Evolutionary conservation across 2,113 vertebrate genomes (phyloP), one percentile per base, ranked within the genome.

Genomic region (Xiphophorus maculatus): DNA sequence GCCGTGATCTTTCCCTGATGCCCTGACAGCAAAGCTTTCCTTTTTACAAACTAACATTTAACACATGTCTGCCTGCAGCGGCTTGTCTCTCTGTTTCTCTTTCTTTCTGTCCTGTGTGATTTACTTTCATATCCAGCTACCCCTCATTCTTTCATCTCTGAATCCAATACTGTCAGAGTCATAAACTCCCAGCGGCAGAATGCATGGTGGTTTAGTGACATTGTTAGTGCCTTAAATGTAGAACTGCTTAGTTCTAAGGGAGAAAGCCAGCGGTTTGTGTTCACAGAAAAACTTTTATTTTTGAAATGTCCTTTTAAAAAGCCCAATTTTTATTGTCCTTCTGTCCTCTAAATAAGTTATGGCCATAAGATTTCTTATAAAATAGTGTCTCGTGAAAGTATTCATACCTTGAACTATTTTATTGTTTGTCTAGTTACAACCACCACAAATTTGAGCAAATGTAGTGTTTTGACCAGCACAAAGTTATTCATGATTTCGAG

Each of bases 181-280:
- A 67, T 84, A 83, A 82, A 80, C 78, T 84, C 80, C 85, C 84
- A 79, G 85, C 65, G 82, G 86, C 78, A 76, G 70, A 82, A 69
- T 69, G 51, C 72, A 82, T 19, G 30, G 76, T 77, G 87, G 67
- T 88, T 92, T 88, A 85, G 85, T 74, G 71, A 70, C 75, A 79
- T 88, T 90, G 82, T 90, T 83, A 63, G 69, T 29, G 66, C 80
- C 77, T 87, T 68, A 83, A 71, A 81, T 76, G 77, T 83, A 74
- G 80, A 79, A 81, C 76, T 69, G 81, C 71, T 71, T 73, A 71
- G 81, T 83, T 85, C 69, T 69, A 44, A 48, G 68, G 35, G 80
- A 82, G 74, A 51, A 69, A 66, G 77, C 67, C 60, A 68, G n/a
- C 48, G 29, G 74, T 84, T 84, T 79, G 61, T 83, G 76, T 54